These are phyloP conservation scores for Adrianichthys oophorus DNA, from an alignment of 2,797 vertebrate genomes.

Conservation along the genomic window DNA sequence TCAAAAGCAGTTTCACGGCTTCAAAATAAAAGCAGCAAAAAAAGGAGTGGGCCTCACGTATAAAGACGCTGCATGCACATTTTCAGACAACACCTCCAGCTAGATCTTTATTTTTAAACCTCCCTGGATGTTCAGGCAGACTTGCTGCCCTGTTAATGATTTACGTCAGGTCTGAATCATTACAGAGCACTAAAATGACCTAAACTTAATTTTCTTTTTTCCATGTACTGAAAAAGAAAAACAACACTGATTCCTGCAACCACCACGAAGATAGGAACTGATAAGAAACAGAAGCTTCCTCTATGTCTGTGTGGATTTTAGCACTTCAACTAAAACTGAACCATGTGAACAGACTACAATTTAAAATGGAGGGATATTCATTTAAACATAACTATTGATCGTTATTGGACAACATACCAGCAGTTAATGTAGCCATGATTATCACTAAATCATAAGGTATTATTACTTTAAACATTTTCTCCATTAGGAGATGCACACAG, in stretches of 20 bases:
- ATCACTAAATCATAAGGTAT: not conserved
- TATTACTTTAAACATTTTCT: not conserved
- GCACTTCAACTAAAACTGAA: not conserved
- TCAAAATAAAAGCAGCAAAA: slow-evolving; percentile 67
- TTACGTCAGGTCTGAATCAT: slow-evolving; percentile 5
- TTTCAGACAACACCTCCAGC: not conserved
- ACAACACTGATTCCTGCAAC: not conserved
- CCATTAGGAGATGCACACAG: not conserved
- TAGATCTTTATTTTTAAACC: not conserved
- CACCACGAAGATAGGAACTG: too few species aligned
- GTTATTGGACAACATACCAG: not conserved
- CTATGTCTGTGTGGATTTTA: not conserved
- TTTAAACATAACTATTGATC: not conserved
- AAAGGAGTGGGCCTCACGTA: slow-evolving; percentile 48
- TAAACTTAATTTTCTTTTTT: slow-evolving; percentile 3
- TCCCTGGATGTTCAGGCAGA: not conserved
- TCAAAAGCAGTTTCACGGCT: slow-evolving; percentile 48
- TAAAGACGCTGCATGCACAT: slow-evolving; percentile 9
- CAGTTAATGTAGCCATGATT: not conserved
- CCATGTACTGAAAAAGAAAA: not conserved
- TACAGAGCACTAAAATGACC: not conserved
- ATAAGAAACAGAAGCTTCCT: not conserved
- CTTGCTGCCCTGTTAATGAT: slow-evolving; percentile 7
- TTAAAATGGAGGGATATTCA: not conserved
- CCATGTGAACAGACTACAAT: not conserved